Conservation (phyloP, 2,797 vertebrate species). For the Muscicapa striata region DNA sequence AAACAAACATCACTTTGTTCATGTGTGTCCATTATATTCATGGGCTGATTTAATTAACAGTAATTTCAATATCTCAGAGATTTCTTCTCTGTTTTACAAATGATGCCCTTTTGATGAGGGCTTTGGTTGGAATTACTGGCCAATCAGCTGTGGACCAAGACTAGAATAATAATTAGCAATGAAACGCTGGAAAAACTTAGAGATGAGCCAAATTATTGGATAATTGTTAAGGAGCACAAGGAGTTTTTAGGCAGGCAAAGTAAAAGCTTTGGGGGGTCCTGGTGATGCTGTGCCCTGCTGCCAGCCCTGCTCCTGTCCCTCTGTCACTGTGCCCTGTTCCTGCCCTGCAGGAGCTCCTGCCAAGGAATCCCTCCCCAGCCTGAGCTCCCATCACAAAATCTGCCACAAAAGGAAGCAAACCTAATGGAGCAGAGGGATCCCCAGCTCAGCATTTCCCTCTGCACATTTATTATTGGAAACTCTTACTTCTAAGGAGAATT, state of each 20-base stretch:
- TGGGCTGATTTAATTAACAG: conserved; percentile 63
- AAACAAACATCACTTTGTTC: conserved; percentile 57
- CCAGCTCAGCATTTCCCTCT: not conserved
- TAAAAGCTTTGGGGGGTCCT: not conserved
- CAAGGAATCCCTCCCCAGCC: not conserved
- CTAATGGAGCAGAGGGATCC: not conserved
- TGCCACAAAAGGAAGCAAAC: not conserved
- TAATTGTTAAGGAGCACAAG: not conserved
- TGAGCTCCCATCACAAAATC: not conserved
- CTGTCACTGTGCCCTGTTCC: not conserved
- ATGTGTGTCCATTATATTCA: not conserved
- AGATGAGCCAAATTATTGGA: not conserved
- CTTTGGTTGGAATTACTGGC: not conserved
- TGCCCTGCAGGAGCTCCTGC: not conserved
- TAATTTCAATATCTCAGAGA: not conserved
- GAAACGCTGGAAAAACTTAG: conserved; percentile 4
- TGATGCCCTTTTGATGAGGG: conserved; percentile 46
- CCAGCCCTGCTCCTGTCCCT: not conserved
- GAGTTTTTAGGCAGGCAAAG: not conserved
- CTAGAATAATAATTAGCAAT: conserved; percentile 40
- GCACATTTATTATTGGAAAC: conserved; percentile 2
- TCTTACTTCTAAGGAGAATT: not conserved
- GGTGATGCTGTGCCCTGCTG: not conserved
- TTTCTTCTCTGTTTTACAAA: conserved; percentile 45
- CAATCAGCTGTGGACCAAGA: conserved; percentile 10